Evolutionary conservation across 2,888 invertebrate genomes (phyloP), one percentile per base, ranked within the genome.

Genomic region (Caenorhabditis wallacei): DNA sequence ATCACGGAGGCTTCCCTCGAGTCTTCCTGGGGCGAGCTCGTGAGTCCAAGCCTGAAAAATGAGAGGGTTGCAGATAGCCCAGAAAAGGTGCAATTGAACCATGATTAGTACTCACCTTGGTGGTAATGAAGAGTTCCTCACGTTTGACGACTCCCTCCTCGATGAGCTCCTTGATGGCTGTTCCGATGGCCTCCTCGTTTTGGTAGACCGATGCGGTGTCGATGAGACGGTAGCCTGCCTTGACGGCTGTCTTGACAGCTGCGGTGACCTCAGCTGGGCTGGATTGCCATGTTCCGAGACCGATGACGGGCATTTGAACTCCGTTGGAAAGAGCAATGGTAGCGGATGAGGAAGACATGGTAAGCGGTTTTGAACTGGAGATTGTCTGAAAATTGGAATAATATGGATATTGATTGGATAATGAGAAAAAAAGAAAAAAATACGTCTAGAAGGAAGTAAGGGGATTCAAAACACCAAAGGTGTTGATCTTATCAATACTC

Each of bases 61-160:
- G 10, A 30, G 0, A 11, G 35, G 11, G 8, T 72, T 40, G n/a
- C n/a, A n/a, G n/a, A n/a, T n/a, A n/a, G n/a, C n/a, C n/a, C n/a
- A 5, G 16, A 30, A 26, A 13, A 1, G 26, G 11, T 26, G 13
- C 7, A n/a, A 11, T 0, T 1, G 37, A 61, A 37, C 3, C 0
- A 37, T 63, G 18, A n/a, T n/a, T n/a, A n/a, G n/a, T n/a, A 43
- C n/a, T n/a, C 13, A 96, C 94, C 93, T 96, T 96, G 11, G 96
- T 95, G n/a, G 95, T 95, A 61, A 96, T 94, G 92, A 95, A 96
- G 0, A 96, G 92, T 61, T 96, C 95, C 87, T 95, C 95, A 86
- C 96, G 94, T 88, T 94, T 95, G 0, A 94, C 90, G 90, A 94
- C 94, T 70, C 95, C 95, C 5, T 94, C 94, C 57, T 94, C 94